These are phyloP conservation scores for Gallinago nigripennis DNA, from an alignment of 2,797 vertebrate genomes.

Conservation along the genomic window DNA sequence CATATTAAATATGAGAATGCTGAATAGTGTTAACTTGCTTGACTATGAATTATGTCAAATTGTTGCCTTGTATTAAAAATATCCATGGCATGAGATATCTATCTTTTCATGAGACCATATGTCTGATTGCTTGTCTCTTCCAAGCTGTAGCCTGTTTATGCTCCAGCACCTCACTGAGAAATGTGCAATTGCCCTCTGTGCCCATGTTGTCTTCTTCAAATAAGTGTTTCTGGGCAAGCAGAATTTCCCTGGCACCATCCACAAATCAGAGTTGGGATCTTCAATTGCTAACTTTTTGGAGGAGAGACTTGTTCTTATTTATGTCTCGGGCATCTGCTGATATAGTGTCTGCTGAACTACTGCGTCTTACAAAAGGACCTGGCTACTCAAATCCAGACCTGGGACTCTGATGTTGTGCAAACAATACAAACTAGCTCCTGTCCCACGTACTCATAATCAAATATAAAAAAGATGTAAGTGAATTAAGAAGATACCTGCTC, in stretches of 20 bases:
- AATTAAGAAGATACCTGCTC: background rate
- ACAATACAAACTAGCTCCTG: background rate
- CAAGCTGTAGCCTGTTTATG: background rate
- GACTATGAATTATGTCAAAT: background rate
- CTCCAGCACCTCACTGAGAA: constrained; percentile 1
- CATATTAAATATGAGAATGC: background rate
- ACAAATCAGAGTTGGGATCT: background rate
- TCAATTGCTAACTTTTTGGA: background rate
- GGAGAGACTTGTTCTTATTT: background rate
- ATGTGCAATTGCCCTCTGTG: background rate
- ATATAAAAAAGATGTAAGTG: background rate
- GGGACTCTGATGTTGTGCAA: background rate
- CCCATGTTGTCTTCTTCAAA: background rate
- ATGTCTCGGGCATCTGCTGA: background rate
- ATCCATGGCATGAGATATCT: background rate
- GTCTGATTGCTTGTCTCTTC: constrained; percentile 4
- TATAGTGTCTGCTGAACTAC: background rate
- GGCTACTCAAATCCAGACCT: background rate
- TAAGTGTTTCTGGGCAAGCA: background rate
- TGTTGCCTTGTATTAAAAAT: constrained; percentile 7
- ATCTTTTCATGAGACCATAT: constrained; percentile 5
- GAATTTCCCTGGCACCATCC: background rate
- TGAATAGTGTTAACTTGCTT: background rate
- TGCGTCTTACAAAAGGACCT: background rate
- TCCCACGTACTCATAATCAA: background rate